Percentiles rank a stretch among this genome's conserved stretches.
Evolutionary conservation across 2,888 invertebrate species (phyloP).

Genomic region (Sphinx pinastri): DNA sequence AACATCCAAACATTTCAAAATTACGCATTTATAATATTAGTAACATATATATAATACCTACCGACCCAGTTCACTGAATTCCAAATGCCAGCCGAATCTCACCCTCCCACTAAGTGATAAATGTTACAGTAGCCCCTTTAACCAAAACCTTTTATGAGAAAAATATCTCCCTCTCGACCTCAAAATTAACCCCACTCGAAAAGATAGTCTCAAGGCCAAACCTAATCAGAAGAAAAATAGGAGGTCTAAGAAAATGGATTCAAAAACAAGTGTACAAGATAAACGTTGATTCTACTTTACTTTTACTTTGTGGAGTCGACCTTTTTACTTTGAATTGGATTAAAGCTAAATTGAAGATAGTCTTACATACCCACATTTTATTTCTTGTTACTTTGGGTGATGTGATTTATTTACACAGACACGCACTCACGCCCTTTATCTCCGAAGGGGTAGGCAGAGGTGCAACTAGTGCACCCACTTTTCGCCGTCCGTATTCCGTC

Average conservation of each 20-base stretch:
- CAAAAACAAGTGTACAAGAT: slow-evolving; percentile 19
- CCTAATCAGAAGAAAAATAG: slow-evolving; percentile 18
- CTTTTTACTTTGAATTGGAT: slow-evolving; percentile 15
- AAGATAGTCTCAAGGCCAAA: slow-evolving; percentile 1
- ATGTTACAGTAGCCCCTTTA: too few species aligned
- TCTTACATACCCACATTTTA: neutral
- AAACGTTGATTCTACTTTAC: slow-evolving; percentile 19
- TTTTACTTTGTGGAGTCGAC: slow-evolving; percentile 8
- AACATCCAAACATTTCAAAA: too few species aligned
- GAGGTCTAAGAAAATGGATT: slow-evolving; percentile 13
- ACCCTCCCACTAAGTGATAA: too few species aligned
- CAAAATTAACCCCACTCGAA: neutral
- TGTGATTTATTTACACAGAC: neutral
- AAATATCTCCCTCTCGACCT: neutral
- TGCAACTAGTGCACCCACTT: too few species aligned
- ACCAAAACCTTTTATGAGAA: neutral
- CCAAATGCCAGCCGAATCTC: too few species aligned
- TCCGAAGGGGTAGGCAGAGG: too few species aligned
- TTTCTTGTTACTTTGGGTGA: neutral
- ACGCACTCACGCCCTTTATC: too few species aligned
- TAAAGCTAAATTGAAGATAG: neutral
- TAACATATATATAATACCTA: too few species aligned
- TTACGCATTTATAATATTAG: too few species aligned
- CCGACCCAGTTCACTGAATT: too few species aligned
- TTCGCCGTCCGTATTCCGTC: too few species aligned